Evolutionary conservation across 2,888 invertebrate genomes (phyloP), one percentile per base, ranked within the genome.

Genomic region (Agriopis marginaria): DNA sequence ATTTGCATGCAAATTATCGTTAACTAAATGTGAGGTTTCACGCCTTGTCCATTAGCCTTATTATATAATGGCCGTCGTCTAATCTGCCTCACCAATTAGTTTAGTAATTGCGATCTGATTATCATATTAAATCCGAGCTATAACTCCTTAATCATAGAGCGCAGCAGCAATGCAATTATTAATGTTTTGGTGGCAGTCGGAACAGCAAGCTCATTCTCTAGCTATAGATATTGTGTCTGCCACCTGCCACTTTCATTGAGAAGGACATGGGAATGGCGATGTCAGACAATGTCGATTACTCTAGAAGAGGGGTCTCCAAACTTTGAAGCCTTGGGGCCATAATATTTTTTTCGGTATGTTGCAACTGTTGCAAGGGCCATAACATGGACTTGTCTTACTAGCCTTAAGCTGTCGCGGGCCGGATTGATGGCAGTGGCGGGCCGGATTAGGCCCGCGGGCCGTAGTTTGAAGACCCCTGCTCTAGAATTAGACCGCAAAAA

Each of bases 11-110:
- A 63, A 70, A 70, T 66, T 39, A 58, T 51, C 8, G 39, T 62
- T 68, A 39, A 40, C 60, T 61, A 47, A 69, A 70, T 66, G 66
- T 60, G 49, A 49, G 44, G 63, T 66, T 70, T 70, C 63, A 63
- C 70, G 66, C 70, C 70, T 70, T 63, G 17, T 54, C 61, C 70
- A 70, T 70, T 70, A 60, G 54, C 70, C 63, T 66, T 66, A 63
- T 70, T 63, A 42, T 50, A 54, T 70, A 66, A 69, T 56, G 51
- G 51, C 61, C 8, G 39, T 60, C 32, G 53, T 66, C 63, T 70
- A 62, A 70, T 63, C 47, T 65, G 23, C 17, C 10, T 54, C n/a
- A 17, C 47, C 62, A 65, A 51, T 66, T 64, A 69, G 49, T 49
- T 12, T 44, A 6, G 39, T 61, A 54, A 70, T 70, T 70, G 66